phyloP scores from a whole-genome alignment of 2,888 invertebrate species.

The Mayetiola destructor region DNA sequence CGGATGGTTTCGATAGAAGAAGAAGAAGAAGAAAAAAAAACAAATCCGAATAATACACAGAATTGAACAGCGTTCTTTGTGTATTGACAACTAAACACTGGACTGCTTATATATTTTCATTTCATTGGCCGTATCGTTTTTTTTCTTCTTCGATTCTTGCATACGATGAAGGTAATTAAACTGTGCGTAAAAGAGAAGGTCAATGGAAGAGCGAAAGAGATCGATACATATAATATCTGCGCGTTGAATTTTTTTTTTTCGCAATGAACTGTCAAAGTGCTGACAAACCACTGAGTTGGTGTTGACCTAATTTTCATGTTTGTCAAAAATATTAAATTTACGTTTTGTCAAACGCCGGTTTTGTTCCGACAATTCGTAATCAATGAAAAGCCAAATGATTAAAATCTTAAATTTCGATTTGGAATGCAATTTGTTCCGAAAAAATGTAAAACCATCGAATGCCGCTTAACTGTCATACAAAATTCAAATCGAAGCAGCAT shows the following conservation, averaged over 20 bases:
- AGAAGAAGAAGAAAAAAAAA: too few species aligned
- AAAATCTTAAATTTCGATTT: not conserved
- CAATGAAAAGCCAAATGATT: not conserved
- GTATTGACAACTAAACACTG: not conserved
- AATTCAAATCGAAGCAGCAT: not conserved
- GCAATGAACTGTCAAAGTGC: not conserved
- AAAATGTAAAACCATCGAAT: not conserved
- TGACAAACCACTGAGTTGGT: not conserved
- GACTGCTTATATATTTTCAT: not conserved
- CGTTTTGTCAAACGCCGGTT: not conserved
- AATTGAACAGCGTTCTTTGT: constrained; percentile 6
- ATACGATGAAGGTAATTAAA: not conserved
- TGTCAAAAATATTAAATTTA: not conserved
- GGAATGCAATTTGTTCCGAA: not conserved
- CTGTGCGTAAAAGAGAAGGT: not conserved
- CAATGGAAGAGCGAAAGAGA: not conserved
- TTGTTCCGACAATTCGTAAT: too few species aligned
- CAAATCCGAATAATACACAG: not conserved
- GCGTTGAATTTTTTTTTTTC: too few species aligned
- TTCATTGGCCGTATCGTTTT: not conserved
- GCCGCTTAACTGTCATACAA: not conserved
- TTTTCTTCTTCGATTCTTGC: too few species aligned
- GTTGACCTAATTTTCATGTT: not conserved
- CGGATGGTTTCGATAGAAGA: too few species aligned
- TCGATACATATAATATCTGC: too few species aligned